Conservation (phyloP, 2,888 invertebrate genomes). For the Campoplex nolae region DNA sequence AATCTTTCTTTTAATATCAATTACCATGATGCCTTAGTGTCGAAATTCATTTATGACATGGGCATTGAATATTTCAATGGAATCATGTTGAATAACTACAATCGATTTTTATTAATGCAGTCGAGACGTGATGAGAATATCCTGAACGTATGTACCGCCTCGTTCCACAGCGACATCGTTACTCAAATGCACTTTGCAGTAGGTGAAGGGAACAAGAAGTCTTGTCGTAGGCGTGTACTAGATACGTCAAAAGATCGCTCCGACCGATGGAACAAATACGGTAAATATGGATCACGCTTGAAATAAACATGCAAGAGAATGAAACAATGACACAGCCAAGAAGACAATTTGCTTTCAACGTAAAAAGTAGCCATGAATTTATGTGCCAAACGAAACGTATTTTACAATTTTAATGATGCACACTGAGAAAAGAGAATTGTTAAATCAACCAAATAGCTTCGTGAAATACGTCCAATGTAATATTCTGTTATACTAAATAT, state of each 20-base stretch:
- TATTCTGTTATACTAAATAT: no score
- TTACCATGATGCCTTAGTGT: no score
- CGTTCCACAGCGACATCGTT: conserved; percentile 33
- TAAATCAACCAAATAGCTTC: no score
- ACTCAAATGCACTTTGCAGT: conserved; percentile 28
- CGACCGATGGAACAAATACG: conserved; percentile 27
- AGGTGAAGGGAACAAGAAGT: conserved; percentile 33
- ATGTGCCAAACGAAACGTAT: neutral
- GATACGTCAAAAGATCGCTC: conserved; percentile 46
- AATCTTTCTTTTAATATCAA: neutral
- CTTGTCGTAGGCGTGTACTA: conserved; percentile 52
- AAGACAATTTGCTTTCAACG: conserved; percentile 31
- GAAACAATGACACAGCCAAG: conserved; percentile 15
- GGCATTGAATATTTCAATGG: neutral
- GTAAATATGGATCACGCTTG: conserved; percentile 45
- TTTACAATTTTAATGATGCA: neutral
- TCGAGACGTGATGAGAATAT: conserved; percentile 24
- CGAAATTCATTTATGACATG: neutral
- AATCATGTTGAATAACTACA: conserved; percentile 2
- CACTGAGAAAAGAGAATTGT: no score
- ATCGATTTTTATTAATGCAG: conserved; percentile 29
- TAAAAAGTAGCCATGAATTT: neutral
- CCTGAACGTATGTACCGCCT: conserved; percentile 5
- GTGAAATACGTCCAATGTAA: no score
- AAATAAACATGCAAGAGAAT: conserved; percentile 38